Evolutionary conservation across 92 coral and sea anemone species (phyloP), one percentile per base, ranked within the genome.

Genomic region (Blastomussa wellsi): DNA sequence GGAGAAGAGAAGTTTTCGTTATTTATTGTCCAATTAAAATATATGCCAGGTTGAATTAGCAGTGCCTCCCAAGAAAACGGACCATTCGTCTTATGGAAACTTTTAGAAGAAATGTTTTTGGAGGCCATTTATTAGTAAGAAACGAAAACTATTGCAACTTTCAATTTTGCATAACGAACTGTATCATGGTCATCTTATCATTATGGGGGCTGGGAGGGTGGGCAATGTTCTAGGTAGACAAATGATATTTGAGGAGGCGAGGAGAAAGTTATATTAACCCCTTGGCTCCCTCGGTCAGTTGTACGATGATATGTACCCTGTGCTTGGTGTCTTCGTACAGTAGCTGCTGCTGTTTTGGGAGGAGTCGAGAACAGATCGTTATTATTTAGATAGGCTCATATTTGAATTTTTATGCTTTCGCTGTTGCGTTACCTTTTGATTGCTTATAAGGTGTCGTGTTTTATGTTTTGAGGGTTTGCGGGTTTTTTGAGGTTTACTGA

Each of bases 21-120:
- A 70, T 70, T 70, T 70, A 70, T 70, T 70, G 75, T 70, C 75
- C 14, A 35, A 22, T 70, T 24, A 29, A 67, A 15, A 66, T 29
- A 13, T 66, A n/a, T n/a, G n/a, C n/a, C n/a, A n/a, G n/a, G n/a
- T n/a, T n/a, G n/a, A n/a, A n/a, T n/a, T n/a, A n/a, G n/a, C n/a
- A n/a, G n/a, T n/a, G n/a, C n/a, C n/a, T n/a, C n/a, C n/a, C n/a
- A n/a, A n/a, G n/a, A n/a, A n/a, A 15, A 32, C 4, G n/a, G 36
- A 17, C 74, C 39, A 68, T 12, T 12, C 42, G 17, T 29, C 16
- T 11, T 10, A 28, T 62, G 33, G 28, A 51, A 62, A 62, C 28
- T 26, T 62, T 62, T n/a, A n/a, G n/a, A 62, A 0, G 9, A 26
- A 62, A 35, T 16, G 68, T 33, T 62, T 62, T 29, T 62, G 68